Percentiles rank a stretch among this genome's conserved stretches.
phyloP scores from a whole-genome alignment of 2,113 vertebrate genomes.

The Myanophis thanlyinensis region DNA sequence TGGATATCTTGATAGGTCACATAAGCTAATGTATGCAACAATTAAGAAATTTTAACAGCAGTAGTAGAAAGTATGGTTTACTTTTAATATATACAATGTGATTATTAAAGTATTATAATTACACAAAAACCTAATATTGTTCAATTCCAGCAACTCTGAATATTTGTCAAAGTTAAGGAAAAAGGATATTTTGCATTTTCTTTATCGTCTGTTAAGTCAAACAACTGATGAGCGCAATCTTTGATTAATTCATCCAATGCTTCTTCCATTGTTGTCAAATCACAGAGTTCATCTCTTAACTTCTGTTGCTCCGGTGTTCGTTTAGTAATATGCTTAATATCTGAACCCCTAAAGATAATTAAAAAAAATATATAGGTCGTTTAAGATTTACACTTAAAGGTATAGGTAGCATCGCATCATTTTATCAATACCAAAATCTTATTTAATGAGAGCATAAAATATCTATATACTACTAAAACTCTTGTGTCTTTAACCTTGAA shows the following conservation, averaged over 20 bases:
- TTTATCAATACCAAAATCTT: background rate
- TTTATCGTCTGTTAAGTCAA: slow-evolving; percentile 80
- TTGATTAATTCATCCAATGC: slow-evolving; percentile 88
- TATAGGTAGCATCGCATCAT: background rate
- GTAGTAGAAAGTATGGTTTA: background rate
- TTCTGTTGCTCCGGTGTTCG: slow-evolving; percentile 56
- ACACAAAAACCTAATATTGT: background rate
- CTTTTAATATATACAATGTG: background rate
- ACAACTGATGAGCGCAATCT: slow-evolving; percentile 84
- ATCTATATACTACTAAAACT: background rate
- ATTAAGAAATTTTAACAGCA: slow-evolving; percentile 67
- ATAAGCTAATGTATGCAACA: slow-evolving; percentile 79
- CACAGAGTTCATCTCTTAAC: slow-evolving; percentile 76
- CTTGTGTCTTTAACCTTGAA: background rate
- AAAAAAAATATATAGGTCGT: background rate
- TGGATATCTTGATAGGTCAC: slow-evolving; percentile 86
- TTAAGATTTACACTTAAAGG: background rate
- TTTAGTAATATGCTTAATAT: slow-evolving; percentile 58
- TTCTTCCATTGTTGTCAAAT: slow-evolving; percentile 85
- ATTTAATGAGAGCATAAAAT: background rate
- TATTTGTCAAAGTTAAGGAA: background rate
- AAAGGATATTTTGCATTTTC: slow-evolving; percentile 91
- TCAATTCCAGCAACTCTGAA: background rate
- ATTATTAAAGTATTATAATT: background rate
- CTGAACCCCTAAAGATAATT: slow-evolving; percentile 71